Base-by-base conservation (phyloP, 2,113 vertebrate species). In the Gadus chalcogrammus region DNA sequence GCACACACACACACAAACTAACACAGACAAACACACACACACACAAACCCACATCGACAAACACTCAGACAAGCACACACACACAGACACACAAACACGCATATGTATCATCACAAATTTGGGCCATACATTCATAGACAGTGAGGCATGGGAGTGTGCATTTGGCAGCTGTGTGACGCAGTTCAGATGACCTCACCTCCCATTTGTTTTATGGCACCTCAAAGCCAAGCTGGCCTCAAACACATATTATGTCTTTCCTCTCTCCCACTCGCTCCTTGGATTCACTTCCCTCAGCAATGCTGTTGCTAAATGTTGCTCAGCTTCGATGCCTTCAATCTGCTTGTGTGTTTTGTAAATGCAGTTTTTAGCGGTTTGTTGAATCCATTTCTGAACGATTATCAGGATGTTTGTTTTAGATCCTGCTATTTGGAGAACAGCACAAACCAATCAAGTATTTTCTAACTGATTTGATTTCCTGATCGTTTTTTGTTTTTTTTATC, bases 171-270 rank as follows among this genome's bases (percentile, higher is more conserved):
- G 64, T 64, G 64, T 62, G 24, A 75, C 78, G 71, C 59, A 64
- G 61, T 22, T 24, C 52, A 27, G 27, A 74, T 82, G 38, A 82
- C 76, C 59, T 85, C 81, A 84, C 59, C 31, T 2, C 42, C 12
- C 48, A 20, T 76, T 64, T 53, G 61, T 75, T 81, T 84, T 68
- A 79, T 71, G 42, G 62, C 68, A 60, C 11, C 79, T 72, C 5
- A 65, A 65, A 73, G 72, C 31, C 69, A 8, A 38, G 27, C 67
- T 60, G 56, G n/a, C 55, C 15, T 38, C 16, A 35, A 35, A 35
- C 31, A 35, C 31, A 2, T 60, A 12, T 38, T 17, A 38, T 61
- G 60, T 52, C 63, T 0, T 74, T 65, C 60, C 48, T 62, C 53
- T 60, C 5, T 62, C 15, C 17, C 53, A 60, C 48, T 18, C 24